These are phyloP conservation scores for Meda fulgida DNA, from an alignment of 2,797 vertebrate genomes.

Conservation along the genomic window DNA sequence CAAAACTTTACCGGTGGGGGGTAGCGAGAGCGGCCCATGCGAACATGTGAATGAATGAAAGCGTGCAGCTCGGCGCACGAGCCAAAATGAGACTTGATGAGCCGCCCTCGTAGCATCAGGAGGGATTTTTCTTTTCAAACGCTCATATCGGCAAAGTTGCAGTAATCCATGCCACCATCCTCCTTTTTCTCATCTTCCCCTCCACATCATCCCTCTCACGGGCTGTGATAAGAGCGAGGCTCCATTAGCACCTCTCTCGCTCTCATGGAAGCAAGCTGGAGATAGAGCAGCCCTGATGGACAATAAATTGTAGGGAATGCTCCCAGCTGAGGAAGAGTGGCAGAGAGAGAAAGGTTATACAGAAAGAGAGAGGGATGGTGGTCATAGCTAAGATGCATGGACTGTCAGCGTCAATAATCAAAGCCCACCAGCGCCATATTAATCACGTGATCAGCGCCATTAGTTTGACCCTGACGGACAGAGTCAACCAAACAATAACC, in stretches of 20 bases:
- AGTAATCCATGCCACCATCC: slow-evolving; percentile 21
- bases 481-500: slow-evolving; percentile 25
- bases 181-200: slow-evolving; percentile 34
- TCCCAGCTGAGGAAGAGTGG: slow-evolving; percentile 31
- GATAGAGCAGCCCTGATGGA: slow-evolving; percentile 50
- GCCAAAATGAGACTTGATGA: slow-evolving; percentile 50
- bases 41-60: slow-evolving; percentile 47
- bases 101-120: slow-evolving; percentile 48
- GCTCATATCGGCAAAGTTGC: slow-evolving; percentile 47
- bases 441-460: slow-evolving; percentile 68
- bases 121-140: slow-evolving; percentile 51
- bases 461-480: slow-evolving; percentile 12
- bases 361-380: slow-evolving; percentile 53
- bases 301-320: slow-evolving; percentile 59
- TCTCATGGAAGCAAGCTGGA: slow-evolving; percentile 17
- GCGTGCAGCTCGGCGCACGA: slow-evolving; percentile 1
- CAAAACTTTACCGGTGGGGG: slow-evolving; percentile 61
- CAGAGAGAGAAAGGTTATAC: slow-evolving; percentile 44
- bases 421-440: slow-evolving; percentile 67
- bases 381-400: slow-evolving; percentile 71
- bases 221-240: slow-evolving; percentile 63
- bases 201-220: slow-evolving; percentile 38
- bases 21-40: slow-evolving; percentile 28
- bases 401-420: slow-evolving; percentile 76
- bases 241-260: slow-evolving; percentile 53